Base-by-base conservation (phyloP, 1,140 invertebrate genomes). In the Zaprionus davidi region DNA sequence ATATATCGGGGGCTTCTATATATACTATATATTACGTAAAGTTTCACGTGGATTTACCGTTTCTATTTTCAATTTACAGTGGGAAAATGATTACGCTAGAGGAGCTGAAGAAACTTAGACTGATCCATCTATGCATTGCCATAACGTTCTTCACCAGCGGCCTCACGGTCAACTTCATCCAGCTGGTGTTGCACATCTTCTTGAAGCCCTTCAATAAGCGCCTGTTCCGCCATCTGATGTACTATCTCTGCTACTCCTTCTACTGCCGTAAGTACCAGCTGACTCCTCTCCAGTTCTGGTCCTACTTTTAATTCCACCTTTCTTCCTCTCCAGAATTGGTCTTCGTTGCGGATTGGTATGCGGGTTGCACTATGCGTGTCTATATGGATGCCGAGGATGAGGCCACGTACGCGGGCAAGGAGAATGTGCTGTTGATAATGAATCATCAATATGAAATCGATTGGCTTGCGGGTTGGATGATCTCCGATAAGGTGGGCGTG, bases 361-460 rank as follows among this genome's bases (percentile, higher is more conserved):
- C 97, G 65, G 95, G 95, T 44, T 95, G 96, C 44, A 95, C 96
- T 76, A 90, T 97, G 78, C 93, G 94, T 55, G 87, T 98, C 17
- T 98, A 97, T 84, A 95, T 96, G 81, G 96, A 98, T 82, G 96
- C 95, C 82, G 94, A 97, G 67, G 96, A 98, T 78, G 96, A 95
- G 90, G 94, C 96, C 4, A 96, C 96, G 92, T 96, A 95, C 93
- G 96, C 96, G 93, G 97, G 97, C 12, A 96, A 97, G 75, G 98
- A 99, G 91, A 97, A 99, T 94, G 96, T 95, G 15, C 95, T 98
- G 82, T 94, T 98, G 34, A 94, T 99, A 31, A 98, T 99, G 97
- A 99, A 99, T 93, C 98, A 99, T 91, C 96, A 95, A 60, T 99
- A 98, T 93, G 98, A 99, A 94, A 96, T 98, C 64, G 98, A 99